phyloP scores from a whole-genome alignment of 2,888 invertebrate species.

The Physocephala rufipes region DNA sequence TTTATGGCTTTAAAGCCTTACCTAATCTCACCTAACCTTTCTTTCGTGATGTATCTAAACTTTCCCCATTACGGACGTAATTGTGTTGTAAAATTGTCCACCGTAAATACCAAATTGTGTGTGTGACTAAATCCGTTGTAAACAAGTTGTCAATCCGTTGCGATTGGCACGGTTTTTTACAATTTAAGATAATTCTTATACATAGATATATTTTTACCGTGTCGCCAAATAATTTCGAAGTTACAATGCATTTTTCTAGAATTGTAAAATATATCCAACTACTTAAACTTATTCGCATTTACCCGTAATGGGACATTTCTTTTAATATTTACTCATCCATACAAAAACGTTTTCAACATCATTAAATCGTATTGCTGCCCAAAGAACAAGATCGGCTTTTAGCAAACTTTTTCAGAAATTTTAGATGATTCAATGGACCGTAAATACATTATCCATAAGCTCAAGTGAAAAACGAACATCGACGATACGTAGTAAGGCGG shows the following conservation, averaged over 20 bases:
- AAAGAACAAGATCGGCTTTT: neutral
- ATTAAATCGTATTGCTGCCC: constrained; percentile 17
- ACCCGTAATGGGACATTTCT: neutral
- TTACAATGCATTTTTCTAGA: neutral
- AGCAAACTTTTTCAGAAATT: constrained; percentile 5
- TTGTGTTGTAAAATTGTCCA: too few species aligned
- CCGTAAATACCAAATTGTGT: too few species aligned
- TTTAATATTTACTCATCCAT: constrained; percentile 27
- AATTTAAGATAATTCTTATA: too few species aligned
- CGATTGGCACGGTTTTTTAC: too few species aligned
- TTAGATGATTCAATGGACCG: neutral
- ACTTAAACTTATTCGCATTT: neutral
- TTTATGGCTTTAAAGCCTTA: too few species aligned
- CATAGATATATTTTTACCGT: neutral
- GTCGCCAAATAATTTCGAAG: neutral
- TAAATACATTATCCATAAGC: neutral
- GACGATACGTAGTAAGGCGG: neutral
- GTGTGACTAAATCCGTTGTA: too few species aligned
- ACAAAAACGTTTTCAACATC: constrained; percentile 22
- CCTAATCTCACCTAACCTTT: too few species aligned
- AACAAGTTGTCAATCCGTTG: too few species aligned
- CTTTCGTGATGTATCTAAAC: too few species aligned
- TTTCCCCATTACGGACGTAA: too few species aligned
- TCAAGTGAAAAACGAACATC: neutral
- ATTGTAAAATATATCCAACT: neutral